Evolutionary conservation across 1,140 invertebrate species (phyloP).

Genomic region (Drosophila kepulauana): DNA sequence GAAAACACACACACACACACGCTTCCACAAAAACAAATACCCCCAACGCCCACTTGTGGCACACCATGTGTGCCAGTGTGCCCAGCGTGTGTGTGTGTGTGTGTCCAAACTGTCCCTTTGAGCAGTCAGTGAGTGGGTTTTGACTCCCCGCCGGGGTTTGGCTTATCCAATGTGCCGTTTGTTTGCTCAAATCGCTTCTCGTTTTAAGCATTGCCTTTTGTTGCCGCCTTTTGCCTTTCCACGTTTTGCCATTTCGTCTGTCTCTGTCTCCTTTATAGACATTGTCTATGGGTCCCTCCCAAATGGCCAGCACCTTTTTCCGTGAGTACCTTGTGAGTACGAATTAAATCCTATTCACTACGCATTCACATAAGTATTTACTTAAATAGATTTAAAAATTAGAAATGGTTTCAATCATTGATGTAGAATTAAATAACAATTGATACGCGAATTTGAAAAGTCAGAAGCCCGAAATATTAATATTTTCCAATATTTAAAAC

Average conservation of each 20-base stretch:
- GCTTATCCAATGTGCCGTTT: slow-evolving; percentile 68
- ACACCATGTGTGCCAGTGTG: slow-evolving; percentile 35
- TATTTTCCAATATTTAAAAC: too few species aligned
- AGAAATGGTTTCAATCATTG: too few species aligned
- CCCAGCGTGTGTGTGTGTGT: slow-evolving; percentile 27
- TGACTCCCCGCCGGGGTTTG: slow-evolving; percentile 47
- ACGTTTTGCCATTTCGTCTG: slow-evolving; percentile 45
- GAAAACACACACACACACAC: slow-evolving; percentile 13
- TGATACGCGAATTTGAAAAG: too few species aligned
- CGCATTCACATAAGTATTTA: background rate
- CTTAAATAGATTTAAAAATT: background rate
- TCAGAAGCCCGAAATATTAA: too few species aligned
- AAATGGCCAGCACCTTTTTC: slow-evolving; percentile 32
- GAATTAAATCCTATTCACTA: slow-evolving; percentile 23
- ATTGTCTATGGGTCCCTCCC: slow-evolving; percentile 24
- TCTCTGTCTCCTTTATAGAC: slow-evolving; percentile 38
- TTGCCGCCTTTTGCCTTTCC: slow-evolving; percentile 27
- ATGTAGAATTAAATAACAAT: too few species aligned
- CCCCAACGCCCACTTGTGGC: slow-evolving; percentile 46
- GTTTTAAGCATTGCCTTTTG: slow-evolving; percentile 58
- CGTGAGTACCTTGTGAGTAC: slow-evolving; percentile 15
- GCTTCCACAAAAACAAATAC: slow-evolving; percentile 7
- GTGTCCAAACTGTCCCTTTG: background rate
- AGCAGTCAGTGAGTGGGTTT: slow-evolving; percentile 26
- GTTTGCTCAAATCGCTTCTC: slow-evolving; percentile 71